Conservation (phyloP, 2,113 vertebrate species). For the Antechinus stuartii region DNA sequence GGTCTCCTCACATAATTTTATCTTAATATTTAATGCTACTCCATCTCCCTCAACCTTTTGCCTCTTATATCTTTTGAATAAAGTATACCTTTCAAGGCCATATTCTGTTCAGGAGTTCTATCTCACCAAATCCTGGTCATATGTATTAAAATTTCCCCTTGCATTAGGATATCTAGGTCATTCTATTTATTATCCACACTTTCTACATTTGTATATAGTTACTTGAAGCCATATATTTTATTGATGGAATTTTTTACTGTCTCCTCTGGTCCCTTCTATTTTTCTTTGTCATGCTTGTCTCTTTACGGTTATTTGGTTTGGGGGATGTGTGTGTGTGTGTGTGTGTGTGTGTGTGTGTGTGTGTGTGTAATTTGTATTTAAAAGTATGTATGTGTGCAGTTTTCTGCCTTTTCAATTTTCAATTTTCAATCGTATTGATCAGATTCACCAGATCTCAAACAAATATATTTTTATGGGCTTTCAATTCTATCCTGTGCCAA, state of each 20-base stretch:
- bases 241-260: background rate
- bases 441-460: background rate
- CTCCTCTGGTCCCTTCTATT: background rate
- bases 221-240: background rate
- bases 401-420: background rate
- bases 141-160: background rate
- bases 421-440: background rate
- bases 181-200: background rate
- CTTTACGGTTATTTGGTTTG: background rate
- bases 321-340: no score
- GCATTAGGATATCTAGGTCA: background rate
- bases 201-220: background rate
- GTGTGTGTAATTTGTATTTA: background rate
- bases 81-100: background rate
- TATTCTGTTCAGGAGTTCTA: background rate
- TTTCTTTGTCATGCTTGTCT: background rate
- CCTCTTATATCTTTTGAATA: background rate
- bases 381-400: background rate
- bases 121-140: background rate
- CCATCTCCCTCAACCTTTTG: background rate
- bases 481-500: background rate
- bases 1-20: background rate
- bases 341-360: no score
- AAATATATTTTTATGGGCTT: background rate
- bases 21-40: background rate